Evolutionary conservation across 2,888 invertebrate species (phyloP).

Genomic region (Falcaria lacertinaria): DNA sequence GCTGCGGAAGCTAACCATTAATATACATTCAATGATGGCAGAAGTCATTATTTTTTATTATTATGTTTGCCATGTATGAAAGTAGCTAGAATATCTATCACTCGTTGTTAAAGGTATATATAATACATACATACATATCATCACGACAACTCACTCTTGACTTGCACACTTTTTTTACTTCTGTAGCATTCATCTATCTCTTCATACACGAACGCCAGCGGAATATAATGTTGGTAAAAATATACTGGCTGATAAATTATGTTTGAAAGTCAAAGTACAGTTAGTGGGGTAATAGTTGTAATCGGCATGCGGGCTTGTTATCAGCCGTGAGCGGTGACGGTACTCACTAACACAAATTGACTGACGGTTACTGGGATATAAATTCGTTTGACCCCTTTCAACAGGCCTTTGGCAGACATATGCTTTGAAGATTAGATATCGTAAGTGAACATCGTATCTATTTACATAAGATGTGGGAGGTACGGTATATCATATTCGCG

Average conservation of each 20-base stretch:
- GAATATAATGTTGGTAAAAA: no score
- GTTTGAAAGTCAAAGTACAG: neutral
- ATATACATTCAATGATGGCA: conserved; percentile 26
- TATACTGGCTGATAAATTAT: no score
- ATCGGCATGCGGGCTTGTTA: conserved; percentile 44
- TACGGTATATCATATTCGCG: neutral
- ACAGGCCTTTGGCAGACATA: conserved; percentile 14
- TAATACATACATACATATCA: no score
- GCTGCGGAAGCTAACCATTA: conserved; percentile 47
- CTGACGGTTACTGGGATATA: conserved; percentile 13
- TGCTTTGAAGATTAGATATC: neutral
- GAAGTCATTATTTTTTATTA: conserved; percentile 10
- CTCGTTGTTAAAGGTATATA: no score
- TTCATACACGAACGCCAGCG: no score
- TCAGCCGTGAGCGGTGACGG: conserved; percentile 30
- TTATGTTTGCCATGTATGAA: neutral
- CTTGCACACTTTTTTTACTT: no score
- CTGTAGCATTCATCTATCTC: no score
- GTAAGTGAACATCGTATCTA: neutral
- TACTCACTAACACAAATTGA: conserved; percentile 27
- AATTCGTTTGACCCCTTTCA: conserved; percentile 13
- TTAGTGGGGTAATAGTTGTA: neutral
- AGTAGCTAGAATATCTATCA: neutral
- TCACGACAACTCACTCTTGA: no score
- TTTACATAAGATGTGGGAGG: neutral